Evolutionary conservation across 2,113 vertebrate species (phyloP).

Genomic region (Diglossa brunneiventris): DNA sequence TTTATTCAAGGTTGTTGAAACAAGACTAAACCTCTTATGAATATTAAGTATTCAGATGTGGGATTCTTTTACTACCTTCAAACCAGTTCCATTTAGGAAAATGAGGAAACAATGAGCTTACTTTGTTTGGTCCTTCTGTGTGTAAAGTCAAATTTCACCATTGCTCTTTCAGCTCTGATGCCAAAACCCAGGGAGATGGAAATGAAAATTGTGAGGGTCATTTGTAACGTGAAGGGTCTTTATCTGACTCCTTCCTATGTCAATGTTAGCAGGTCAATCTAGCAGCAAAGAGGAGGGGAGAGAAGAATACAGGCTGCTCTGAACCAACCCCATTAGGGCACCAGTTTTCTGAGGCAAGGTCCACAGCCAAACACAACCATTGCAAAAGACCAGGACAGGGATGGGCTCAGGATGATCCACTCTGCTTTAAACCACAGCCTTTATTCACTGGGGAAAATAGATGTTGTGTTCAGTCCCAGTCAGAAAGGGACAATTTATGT

Average conservation of each 20-base stretch:
- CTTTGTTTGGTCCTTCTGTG: accelerated
- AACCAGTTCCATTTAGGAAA: not conserved
- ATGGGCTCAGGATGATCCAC: not conserved
- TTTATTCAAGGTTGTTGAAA: slow-evolving; percentile 54
- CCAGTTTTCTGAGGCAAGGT: not conserved
- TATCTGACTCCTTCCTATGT: not conserved
- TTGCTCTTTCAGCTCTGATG: not conserved
- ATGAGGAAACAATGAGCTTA: not conserved
- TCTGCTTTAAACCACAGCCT: not conserved
- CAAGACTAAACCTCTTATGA: slow-evolving; percentile 23
- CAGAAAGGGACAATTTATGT: not conserved
- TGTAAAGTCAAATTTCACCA: not conserved
- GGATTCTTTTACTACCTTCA: not conserved
- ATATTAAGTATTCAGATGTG: slow-evolving; percentile 19
- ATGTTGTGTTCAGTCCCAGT: not conserved
- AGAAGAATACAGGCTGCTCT: not conserved
- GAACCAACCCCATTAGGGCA: not conserved
- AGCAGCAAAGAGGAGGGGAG: not conserved
- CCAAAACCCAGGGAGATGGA: not conserved
- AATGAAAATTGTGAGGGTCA: not conserved
- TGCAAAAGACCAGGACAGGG: not conserved
- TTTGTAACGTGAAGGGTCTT: not conserved
- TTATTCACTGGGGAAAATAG: not conserved
- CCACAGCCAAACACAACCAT: not conserved
- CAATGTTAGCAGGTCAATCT: not conserved